Conservation (phyloP, 2,888 invertebrate species). For the Drepanosiphum platanoidis region DNA sequence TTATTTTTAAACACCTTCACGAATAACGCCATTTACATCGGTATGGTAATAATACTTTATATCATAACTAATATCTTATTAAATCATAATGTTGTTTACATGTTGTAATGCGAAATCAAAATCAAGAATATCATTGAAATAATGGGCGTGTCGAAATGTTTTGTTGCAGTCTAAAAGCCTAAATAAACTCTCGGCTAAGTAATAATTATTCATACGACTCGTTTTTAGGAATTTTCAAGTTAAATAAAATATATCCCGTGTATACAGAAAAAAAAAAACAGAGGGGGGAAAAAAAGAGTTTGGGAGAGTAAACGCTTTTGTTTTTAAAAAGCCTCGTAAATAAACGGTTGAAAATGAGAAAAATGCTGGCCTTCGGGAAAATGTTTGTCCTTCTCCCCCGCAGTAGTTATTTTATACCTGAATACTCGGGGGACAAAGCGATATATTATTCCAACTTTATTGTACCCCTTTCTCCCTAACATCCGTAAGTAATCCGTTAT, state of each 20-base stretch:
- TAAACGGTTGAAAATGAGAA: constrained; percentile 58
- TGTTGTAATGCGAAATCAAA: too few relatives aligned
- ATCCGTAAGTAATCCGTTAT: constrained; percentile 58
- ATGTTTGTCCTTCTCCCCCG: constrained; percentile 51
- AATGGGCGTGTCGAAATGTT: too few relatives aligned
- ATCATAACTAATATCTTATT: too few relatives aligned
- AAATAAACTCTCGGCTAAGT: not conserved
- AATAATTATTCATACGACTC: not conserved
- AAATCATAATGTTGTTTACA: too few relatives aligned
- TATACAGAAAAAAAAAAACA: not conserved
- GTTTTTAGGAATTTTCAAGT: constrained; percentile 9
- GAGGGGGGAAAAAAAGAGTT: not conserved
- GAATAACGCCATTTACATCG: too few relatives aligned
- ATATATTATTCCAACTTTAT: constrained; percentile 62
- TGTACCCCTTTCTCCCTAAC: constrained; percentile 51
- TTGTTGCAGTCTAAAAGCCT: too few relatives aligned
- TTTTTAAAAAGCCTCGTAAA: constrained; percentile 57
- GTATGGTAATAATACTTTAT: too few relatives aligned
- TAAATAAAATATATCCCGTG: constrained; percentile 2
- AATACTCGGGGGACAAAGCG: constrained; percentile 57
- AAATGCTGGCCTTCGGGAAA: constrained; percentile 55
- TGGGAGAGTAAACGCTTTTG: constrained; percentile 41
- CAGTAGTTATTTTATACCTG: constrained; percentile 56
- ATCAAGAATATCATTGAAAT: too few relatives aligned
- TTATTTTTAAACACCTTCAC: too few relatives aligned